Evolutionary conservation across 2,113 vertebrate species (phyloP).

Genomic region (Megalops atlanticus): DNA sequence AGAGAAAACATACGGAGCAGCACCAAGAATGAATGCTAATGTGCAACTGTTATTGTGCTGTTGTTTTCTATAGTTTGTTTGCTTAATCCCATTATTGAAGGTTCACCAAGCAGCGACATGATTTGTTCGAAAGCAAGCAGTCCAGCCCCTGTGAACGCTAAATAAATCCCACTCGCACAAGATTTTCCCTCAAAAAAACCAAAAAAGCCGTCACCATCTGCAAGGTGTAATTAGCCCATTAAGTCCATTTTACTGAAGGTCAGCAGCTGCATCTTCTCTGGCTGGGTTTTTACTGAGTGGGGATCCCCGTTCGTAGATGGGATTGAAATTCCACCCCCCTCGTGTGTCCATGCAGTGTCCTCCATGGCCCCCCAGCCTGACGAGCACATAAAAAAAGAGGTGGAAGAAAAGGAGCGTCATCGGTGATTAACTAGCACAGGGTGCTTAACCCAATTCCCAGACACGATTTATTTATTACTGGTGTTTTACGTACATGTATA

Average conservation of each 20-base stretch:
- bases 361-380: no score
- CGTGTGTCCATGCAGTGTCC: not conserved
- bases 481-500: not conserved
- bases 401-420: not conserved
- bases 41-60: conserved; percentile 2
- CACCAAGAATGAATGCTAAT: conserved; percentile 15
- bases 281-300: not conserved
- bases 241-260: not conserved
- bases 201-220: not conserved
- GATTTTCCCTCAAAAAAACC: not conserved
- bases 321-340: not conserved
- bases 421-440: conserved; percentile 17
- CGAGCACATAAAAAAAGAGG: not conserved
- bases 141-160: not conserved
- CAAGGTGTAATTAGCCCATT: not conserved
- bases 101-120: conserved; percentile 19
- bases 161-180: not conserved
- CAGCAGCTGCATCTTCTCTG: not conserved
- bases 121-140: not conserved
- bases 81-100: conserved; percentile 27
- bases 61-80: not conserved
- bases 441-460: conserved; percentile 25
- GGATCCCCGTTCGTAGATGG: not conserved
- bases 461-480: conserved; percentile 10
- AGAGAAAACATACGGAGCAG: not conserved